A percentile compares a stretch with the other conserved stretches of the same genome.
Conservation (phyloP, 1,140 invertebrate genomes). For the Triops cancriformis region DNA sequence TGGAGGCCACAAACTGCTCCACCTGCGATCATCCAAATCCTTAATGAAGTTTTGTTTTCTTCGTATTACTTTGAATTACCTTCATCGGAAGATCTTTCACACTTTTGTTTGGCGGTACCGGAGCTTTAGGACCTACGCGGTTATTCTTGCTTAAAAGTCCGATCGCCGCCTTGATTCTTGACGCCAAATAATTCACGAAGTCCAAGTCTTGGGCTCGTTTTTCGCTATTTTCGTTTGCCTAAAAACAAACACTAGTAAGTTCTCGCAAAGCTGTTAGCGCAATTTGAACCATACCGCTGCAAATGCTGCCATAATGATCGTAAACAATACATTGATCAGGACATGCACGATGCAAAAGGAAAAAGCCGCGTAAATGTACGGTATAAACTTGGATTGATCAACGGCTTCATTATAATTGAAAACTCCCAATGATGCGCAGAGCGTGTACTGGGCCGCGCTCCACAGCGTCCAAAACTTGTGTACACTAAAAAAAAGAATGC, state of each 20-base stretch:
- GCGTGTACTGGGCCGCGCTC: not conserved
- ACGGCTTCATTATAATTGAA: not conserved
- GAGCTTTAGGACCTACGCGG: not conserved
- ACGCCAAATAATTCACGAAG: not conserved
- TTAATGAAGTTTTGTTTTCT: not conserved
- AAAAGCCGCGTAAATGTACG: slow-evolving; percentile 8
- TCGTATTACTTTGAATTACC: not conserved
- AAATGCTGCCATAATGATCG: slow-evolving; percentile 14
- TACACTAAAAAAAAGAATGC: not conserved
- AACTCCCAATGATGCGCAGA: not conserved
- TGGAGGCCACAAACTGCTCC: slow-evolving; percentile 1
- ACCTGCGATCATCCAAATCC: not conserved
- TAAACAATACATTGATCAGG: slow-evolving; percentile 5
- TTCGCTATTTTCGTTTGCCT: not conserved
- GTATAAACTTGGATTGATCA: not conserved
- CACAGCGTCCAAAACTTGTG: not conserved
- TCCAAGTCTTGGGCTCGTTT: slow-evolving; percentile 5
- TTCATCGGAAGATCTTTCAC: not conserved
- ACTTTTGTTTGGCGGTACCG: not conserved
- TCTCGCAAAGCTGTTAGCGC: not conserved
- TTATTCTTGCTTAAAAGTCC: not conserved
- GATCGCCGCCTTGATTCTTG: not conserved
- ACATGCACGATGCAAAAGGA: not conserved
- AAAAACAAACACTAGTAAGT: not conserved
- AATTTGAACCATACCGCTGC: slow-evolving; percentile 11